Percentiles rank a stretch among this genome's conserved stretches.
These are phyloP conservation scores for Pterobdella sp. DNA, from an alignment of 2,888 invertebrate species.

Conservation along the genomic window DNA sequence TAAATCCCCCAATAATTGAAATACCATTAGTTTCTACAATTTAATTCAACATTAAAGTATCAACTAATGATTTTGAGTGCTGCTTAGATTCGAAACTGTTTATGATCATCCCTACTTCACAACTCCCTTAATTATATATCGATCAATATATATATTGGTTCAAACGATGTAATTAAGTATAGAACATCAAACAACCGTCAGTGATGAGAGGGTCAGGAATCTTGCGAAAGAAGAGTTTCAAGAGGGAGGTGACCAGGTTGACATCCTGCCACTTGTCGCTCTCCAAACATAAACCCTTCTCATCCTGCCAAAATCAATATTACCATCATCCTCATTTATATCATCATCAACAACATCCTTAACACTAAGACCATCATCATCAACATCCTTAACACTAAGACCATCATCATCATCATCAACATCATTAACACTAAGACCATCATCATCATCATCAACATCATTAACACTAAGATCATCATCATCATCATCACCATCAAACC, in stretches of 20 bases:
- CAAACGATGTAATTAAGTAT: not conserved
- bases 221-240: conserved; percentile 79
- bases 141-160: not conserved
- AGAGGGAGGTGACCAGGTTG: conserved; percentile 82
- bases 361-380: not conserved
- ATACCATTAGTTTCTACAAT: too few species aligned
- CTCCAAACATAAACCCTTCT: conserved; percentile 46
- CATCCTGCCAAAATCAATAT: too few species aligned
- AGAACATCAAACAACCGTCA: conserved; percentile 46
- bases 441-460: too few species aligned
- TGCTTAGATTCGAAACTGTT: too few species aligned
- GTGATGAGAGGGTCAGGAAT: conserved; percentile 88
- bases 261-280: conserved; percentile 75
- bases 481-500: not conserved
- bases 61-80: too few species aligned
- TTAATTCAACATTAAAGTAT: too few species aligned
- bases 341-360: not conserved
- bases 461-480: too few species aligned
- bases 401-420: not conserved
- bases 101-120: too few species aligned
- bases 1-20: too few species aligned
- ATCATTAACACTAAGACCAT: too few species aligned
- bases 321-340: not conserved
- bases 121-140: not conserved
- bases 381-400: not conserved